These are phyloP conservation scores for Grallaria varia DNA, from an alignment of 2,113 vertebrate species.

Conservation along the genomic window DNA sequence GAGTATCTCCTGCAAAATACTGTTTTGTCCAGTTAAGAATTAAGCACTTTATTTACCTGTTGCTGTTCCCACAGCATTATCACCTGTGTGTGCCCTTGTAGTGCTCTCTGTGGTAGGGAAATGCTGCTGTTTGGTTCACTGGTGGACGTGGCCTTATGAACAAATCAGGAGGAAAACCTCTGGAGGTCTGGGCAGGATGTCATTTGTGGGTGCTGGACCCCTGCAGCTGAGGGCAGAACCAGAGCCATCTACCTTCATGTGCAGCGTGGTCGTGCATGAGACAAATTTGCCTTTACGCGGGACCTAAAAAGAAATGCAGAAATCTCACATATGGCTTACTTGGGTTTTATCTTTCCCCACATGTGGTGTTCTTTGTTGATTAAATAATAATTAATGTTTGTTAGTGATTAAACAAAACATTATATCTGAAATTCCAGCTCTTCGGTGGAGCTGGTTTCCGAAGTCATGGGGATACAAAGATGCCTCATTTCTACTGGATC, in stretches of 20 bases:
- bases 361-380: not conserved
- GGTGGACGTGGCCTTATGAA: not conserved
- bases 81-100: not conserved
- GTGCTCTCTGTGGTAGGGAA: not conserved
- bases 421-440: not conserved
- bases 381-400: not conserved
- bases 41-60: not conserved
- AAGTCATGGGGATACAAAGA: not conserved
- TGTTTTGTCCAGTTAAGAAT: not conserved
- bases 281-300: not conserved
- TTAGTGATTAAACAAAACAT: not conserved
- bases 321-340: not conserved
- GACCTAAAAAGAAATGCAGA: not conserved
- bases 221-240: not conserved
- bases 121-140: not conserved
- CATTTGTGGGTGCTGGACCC: not conserved
- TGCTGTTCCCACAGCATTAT: not conserved
- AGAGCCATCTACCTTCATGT: not conserved
- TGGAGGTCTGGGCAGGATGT: accelerated
- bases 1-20: not conserved
- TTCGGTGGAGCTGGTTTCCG: not conserved
- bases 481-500: not conserved
- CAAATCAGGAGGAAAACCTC: not conserved
- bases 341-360: not conserved
- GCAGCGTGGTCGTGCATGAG: not conserved